A percentile compares a stretch with the other conserved stretches of the same genome.
Conservation (phyloP, 2,797 vertebrate species). For the Jordanella pulchra region DNA sequence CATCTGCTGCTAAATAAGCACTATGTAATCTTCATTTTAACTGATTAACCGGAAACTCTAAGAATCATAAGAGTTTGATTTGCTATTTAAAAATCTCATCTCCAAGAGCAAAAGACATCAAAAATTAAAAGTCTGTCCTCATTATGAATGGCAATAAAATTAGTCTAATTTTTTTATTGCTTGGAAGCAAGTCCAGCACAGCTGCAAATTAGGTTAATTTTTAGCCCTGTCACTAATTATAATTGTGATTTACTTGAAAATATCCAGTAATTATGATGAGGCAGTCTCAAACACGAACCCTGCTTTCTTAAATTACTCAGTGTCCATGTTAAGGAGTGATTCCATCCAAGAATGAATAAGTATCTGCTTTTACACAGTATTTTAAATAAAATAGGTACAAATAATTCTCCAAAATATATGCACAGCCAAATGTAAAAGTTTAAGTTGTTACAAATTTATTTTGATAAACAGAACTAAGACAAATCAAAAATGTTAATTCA, state of each 20-base stretch:
- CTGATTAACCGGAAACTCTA: conserved; percentile 16
- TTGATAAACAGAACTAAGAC: neutral
- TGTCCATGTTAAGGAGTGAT: neutral
- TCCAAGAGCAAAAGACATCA: neutral
- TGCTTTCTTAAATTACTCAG: neutral
- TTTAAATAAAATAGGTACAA: neutral
- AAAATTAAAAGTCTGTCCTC: conserved; percentile 15
- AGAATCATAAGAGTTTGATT: neutral
- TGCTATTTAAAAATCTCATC: conserved; percentile 9
- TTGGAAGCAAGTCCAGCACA: neutral
- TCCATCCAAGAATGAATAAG: neutral
- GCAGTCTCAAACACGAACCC: conserved; percentile 11
- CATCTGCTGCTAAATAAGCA: conserved; percentile 31
- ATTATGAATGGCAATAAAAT: conserved; percentile 16
- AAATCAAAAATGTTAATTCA: conserved; percentile 7
- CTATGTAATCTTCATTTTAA: conserved; percentile 18
- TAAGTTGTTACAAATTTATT: neutral
- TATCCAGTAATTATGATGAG: neutral
- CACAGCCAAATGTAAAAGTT: neutral
- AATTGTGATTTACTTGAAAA: conserved; percentile 12
- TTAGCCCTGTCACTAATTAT: neutral
- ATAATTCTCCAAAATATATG: neutral
- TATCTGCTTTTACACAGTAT: neutral
- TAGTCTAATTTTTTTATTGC: neutral
- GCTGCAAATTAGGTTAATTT: conserved; percentile 9